Evolutionary conservation across 2,113 vertebrate species (phyloP).

Genomic region (Cepphus grylle): DNA sequence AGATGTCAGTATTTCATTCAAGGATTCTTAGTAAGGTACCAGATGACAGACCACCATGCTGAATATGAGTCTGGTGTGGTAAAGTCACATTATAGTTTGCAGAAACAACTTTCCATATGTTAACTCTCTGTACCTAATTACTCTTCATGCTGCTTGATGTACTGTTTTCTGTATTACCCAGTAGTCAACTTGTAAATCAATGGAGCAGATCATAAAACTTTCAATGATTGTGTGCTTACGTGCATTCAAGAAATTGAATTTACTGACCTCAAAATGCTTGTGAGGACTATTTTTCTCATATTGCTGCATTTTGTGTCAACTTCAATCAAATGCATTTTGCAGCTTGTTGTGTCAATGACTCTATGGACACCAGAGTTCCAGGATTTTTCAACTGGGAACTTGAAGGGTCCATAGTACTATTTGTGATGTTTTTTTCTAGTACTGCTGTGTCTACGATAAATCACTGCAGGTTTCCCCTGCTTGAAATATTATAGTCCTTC

Average conservation of each 20-base stretch:
- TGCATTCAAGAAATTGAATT: not conserved
- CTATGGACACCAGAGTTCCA: not conserved
- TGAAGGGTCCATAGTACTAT: not conserved
- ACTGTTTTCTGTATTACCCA: not conserved
- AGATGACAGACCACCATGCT: no score
- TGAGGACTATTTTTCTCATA: not conserved
- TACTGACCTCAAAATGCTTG: not conserved
- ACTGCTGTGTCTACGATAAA: not conserved
- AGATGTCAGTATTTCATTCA: no score
- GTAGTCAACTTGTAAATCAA: not conserved
- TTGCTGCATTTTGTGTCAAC: not conserved
- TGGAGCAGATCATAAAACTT: not conserved
- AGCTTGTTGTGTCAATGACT: not conserved
- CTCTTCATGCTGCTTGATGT: not conserved
- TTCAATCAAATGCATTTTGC: not conserved
- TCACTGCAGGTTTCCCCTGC: not conserved
- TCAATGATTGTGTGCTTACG: not conserved
- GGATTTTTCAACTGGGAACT: not conserved
- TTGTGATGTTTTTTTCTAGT: not conserved
- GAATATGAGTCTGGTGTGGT: not conserved
- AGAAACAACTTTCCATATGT: not conserved
- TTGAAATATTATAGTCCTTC: not conserved
- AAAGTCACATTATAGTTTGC: not conserved
- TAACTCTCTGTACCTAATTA: not conserved
- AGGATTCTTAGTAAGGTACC: no score